Base-by-base conservation (phyloP, 2,797 vertebrate species). In the Mormyrops boulengeri region DNA sequence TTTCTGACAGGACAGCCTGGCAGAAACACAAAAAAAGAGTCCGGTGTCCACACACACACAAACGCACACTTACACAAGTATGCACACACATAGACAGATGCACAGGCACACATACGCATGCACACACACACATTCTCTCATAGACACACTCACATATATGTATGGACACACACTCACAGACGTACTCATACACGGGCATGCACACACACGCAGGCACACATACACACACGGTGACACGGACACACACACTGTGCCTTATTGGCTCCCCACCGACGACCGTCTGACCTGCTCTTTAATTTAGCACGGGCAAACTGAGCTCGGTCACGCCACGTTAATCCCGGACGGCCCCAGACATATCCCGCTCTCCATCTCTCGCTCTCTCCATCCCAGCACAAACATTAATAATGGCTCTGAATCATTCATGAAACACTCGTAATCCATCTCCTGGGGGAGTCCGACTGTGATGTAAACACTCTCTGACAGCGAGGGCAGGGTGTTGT, bases 321-420 rank as follows among this genome's bases (percentile, higher is more conserved):
- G 41, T 82, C 77, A 19, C 41, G 19, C 80, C 80, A 84, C 80
- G 41, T 84, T 50, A 47, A 22, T 44, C 8, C 7, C 38, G 80
- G 8, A 26, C 17, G 17, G 44, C 80, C 80, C 80, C 19, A 84
- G 47, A 84, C 47, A 22, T 50, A 50, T 50, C 41, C 80, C 47
- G n/a, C 80, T 17, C 34, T 77, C 34, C 38, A 38, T 41, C 69
- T 19, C 69, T 77, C 69, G 69, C 69, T 19, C 34, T 19, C 69
- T 77, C 69, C 5, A 3, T 77, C 69, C 41, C 80, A 47, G 80
- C 47, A 50, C 80, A 84, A 84, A 84, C 85, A 55, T 52, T 53
- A 86, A 86, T 86, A 86, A 86, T 86, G 85, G 85, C n/a, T 53
- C 50, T 86, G 85, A 86, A 86, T 86, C 85, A 86, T 86, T 86